Evolutionary conservation across 2,113 vertebrate genomes (phyloP).

Genomic region (Cyphotilapia sp.): DNA sequence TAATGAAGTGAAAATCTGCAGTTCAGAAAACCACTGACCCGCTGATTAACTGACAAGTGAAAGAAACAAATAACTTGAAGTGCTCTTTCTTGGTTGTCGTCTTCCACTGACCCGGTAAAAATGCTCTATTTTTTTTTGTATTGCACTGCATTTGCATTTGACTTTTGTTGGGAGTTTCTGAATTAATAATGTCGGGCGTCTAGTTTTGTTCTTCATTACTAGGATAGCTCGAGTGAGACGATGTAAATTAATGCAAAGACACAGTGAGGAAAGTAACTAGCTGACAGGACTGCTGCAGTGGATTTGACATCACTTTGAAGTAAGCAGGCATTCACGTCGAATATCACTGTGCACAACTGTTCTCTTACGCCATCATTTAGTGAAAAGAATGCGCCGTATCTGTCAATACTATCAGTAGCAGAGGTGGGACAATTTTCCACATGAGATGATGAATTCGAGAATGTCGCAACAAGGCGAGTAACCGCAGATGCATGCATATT

Average conservation of each 20-base stretch:
- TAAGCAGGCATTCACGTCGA: not conserved
- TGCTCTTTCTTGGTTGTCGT: not conserved
- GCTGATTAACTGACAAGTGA: constrained; percentile 43
- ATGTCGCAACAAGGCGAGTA: not conserved
- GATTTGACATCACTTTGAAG: not conserved
- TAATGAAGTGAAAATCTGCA: constrained; percentile 53
- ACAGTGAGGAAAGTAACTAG: not conserved
- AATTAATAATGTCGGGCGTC: not conserved
- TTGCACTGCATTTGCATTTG: not conserved
- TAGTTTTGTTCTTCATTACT: not conserved
- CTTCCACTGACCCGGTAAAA: not conserved
- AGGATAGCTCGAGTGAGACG: not conserved
- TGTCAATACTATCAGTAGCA: not conserved
- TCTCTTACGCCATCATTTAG: constrained; percentile 19
- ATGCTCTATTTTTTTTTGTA: not conserved
- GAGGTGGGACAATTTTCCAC: not conserved
- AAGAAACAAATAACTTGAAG: constrained; percentile 26
- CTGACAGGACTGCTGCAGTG: not conserved
- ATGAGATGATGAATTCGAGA: not conserved
- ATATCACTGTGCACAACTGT: not conserved
- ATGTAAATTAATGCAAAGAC: not conserved
- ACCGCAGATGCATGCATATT: not conserved
- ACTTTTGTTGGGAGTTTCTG: not conserved
- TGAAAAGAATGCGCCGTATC: not conserved
- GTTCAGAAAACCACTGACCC: constrained; percentile 44